Base-by-base conservation (phyloP, 2,888 invertebrate genomes). In the Agonopterix arenella region DNA sequence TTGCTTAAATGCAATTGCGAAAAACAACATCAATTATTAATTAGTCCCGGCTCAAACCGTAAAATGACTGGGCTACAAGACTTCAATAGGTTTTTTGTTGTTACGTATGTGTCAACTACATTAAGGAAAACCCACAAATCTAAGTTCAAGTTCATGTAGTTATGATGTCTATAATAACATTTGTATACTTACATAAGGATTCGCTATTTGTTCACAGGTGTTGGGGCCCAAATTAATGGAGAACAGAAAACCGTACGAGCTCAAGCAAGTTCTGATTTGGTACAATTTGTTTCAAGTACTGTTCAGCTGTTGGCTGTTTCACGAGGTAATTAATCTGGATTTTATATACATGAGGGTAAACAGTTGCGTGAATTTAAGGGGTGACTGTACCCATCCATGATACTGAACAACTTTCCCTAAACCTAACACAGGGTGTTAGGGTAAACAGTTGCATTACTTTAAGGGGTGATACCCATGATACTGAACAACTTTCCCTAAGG, bases 211-310 rank as follows among this genome's bases (percentile, higher is more conserved):
- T 56, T 74, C 72, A 43, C 76, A 92, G 92, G 90, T 93, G 51
- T 66, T 93, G 53, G 96, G 97, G 2, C 97, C 97, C 38, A 92
- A 91, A 67, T 72, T 95, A 36, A 97, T 98, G 97, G 93, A 94
- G 72, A 93, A 96, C 79, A 91, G 96, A 72, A 94, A 95, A 84
- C 95, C 97, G 0, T 94, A 94, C 62, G 91, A 95, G 64, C 85
- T 97, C 47, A 92, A 94, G 58, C 90, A 90, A 61, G 80, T 95
- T 36, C 90, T 98, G 64, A 92, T 97, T 56, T 91, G 92, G 66
- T 97, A 97, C 81, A 98, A 97, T 83, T 90, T 95, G 48, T 90
- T 94, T 56, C 97, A 97, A 93, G 95, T 96, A 8, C 57, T 93
- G 52, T 92, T 96, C 68, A 95, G 95, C 53, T 73, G 90, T 10